These are phyloP conservation scores for Protonibea diacanthus DNA, from an alignment of 2,797 vertebrate genomes.

Conservation along the genomic window DNA sequence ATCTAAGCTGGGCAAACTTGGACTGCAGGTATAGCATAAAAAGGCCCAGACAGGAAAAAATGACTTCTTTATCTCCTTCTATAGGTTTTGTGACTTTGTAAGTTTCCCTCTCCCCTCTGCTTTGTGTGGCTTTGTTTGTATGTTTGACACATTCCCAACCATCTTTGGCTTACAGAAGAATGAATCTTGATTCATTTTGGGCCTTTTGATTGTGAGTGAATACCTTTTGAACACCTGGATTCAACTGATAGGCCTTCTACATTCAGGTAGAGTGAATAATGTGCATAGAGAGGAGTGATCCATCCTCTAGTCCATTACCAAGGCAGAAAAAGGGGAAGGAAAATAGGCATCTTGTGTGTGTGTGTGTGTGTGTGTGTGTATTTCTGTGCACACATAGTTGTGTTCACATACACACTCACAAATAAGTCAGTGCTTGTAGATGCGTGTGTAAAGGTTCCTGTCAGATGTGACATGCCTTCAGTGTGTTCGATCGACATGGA, in stretches of 20 bases:
- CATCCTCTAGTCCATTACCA: constrained; percentile 65
- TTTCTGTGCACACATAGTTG: not conserved
- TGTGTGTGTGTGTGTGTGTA: constrained; percentile 13
- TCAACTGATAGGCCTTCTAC: constrained; percentile 34
- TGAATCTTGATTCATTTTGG: constrained; percentile 28
- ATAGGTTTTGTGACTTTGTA: not conserved
- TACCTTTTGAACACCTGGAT: constrained; percentile 38
- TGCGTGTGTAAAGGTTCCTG: constrained; percentile 49
- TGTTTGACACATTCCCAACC: not conserved
- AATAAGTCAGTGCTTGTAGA: constrained; percentile 34
- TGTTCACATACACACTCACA: constrained; percentile 27
- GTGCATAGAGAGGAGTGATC: constrained; percentile 47
- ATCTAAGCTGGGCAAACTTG: constrained; percentile 17
- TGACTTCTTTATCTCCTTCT: not conserved
- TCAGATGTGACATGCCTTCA: constrained; percentile 73
- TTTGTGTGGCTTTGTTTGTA: constrained; percentile 22
- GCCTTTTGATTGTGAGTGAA: constrained; percentile 38
- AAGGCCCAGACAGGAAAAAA: not conserved
- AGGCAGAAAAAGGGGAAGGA: constrained; percentile 32
- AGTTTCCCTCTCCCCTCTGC: not conserved
- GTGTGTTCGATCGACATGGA: constrained; percentile 64
- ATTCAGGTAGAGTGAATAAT: constrained; percentile 60
- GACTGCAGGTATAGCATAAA: constrained; percentile 16
- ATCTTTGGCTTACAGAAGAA: constrained; percentile 12
- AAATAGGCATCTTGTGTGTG: constrained; percentile 23